These are phyloP conservation scores for Myotis vivesi DNA, from an alignment of 2,797 vertebrate genomes.

Conservation along the genomic window DNA sequence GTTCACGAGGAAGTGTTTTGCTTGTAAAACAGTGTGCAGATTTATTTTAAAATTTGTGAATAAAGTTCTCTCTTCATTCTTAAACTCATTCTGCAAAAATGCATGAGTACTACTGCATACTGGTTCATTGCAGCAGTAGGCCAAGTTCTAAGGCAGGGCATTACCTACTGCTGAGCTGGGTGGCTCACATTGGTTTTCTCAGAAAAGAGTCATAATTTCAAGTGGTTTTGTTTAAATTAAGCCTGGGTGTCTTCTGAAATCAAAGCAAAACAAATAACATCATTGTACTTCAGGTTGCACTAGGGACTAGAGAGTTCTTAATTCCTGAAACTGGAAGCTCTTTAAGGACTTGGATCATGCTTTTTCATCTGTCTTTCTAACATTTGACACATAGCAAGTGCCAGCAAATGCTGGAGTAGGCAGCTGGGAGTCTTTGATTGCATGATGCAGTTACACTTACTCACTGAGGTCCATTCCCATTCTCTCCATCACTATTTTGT, in stretches of 20 bases:
- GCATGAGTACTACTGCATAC: background rate
- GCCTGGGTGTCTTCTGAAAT: background rate
- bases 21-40: background rate
- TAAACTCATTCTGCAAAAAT: background rate
- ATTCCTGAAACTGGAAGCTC: background rate
- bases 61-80: background rate
- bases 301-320: background rate
- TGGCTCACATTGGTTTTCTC: background rate
- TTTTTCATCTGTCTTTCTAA: background rate
- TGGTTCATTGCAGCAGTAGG: background rate
- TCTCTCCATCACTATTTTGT: background rate
- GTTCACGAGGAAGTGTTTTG: background rate
- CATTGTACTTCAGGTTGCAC: background rate
- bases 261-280: background rate
- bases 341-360: rapidly evolving
- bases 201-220: background rate
- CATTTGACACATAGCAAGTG: too few species aligned
- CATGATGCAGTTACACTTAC: background rate
- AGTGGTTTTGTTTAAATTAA: background rate
- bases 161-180: background rate
- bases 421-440: background rate
- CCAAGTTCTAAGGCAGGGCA: background rate
- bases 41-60: background rate
- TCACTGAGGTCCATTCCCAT: background rate
- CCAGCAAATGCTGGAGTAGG: background rate